Percentiles rank a stretch among this genome's conserved stretches.
Evolutionary conservation across 2,113 vertebrate species (phyloP).

Genomic region (Seriola aureovittata): DNA sequence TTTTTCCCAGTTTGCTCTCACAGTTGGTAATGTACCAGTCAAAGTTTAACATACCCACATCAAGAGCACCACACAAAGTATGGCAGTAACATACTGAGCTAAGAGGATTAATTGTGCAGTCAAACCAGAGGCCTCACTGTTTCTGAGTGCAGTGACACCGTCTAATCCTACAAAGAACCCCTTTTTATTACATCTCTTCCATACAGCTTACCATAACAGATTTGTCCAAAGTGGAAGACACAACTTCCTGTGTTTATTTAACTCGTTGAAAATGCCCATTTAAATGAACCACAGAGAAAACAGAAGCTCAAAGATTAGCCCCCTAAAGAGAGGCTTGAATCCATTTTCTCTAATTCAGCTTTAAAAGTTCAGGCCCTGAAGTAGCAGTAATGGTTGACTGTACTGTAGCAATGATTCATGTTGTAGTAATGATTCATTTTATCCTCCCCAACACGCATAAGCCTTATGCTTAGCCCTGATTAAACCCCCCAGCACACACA

Average conservation of each 20-base stretch:
- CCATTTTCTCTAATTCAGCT: slow-evolving; percentile 53
- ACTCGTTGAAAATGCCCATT: slow-evolving; percentile 30
- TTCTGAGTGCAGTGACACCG: slow-evolving; percentile 29
- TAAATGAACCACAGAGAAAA: slow-evolving; percentile 27
- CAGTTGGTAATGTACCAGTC: slow-evolving; percentile 26
- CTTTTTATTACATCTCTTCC: slow-evolving; percentile 29
- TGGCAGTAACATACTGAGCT: slow-evolving; percentile 32
- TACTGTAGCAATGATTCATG: slow-evolving; percentile 57
- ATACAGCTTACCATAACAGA: background rate
- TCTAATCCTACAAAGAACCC: slow-evolving; percentile 45
- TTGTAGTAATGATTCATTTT: slow-evolving; percentile 56
- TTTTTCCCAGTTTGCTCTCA: slow-evolving; percentile 4
- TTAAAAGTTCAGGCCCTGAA: slow-evolving; percentile 49
- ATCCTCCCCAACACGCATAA: slow-evolving; percentile 37
- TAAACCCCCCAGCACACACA: slow-evolving; percentile 25
- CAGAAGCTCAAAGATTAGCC: slow-evolving; percentile 39
- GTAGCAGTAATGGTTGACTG: slow-evolving; percentile 41
- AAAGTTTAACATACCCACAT: slow-evolving; percentile 5
- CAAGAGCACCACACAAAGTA: slow-evolving; percentile 26
- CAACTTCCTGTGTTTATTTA: slow-evolving; percentile 35
- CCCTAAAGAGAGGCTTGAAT: slow-evolving; percentile 40
- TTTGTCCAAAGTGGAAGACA: slow-evolving; percentile 36
- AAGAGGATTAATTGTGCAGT: slow-evolving; percentile 55
- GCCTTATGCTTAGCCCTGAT: slow-evolving; percentile 39
- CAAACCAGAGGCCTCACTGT: slow-evolving; percentile 40